Evolutionary conservation across 2,888 invertebrate genomes (phyloP).

Genomic region (Ptychoptera albimana): DNA sequence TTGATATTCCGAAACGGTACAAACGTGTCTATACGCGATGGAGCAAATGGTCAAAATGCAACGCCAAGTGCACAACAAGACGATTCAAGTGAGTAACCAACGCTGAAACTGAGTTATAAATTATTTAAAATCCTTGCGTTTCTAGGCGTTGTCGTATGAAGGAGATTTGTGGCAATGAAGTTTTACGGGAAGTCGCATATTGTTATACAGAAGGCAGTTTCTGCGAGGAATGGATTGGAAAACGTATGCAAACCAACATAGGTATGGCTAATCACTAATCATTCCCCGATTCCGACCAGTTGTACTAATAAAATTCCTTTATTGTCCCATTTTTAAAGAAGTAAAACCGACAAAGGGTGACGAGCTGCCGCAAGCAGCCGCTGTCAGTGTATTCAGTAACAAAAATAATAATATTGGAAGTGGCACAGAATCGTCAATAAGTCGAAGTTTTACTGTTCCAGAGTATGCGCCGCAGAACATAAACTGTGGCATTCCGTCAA

Average conservation of each 20-base stretch:
- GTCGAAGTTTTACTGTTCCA: too few relatives aligned
- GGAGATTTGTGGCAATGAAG: conserved; percentile 57
- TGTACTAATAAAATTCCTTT: not conserved
- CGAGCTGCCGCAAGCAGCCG: conserved; percentile 8
- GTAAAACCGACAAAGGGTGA: too few relatives aligned
- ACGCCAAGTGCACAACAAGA: conserved; percentile 60
- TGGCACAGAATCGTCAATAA: conserved; percentile 19
- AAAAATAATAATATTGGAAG: conserved; percentile 23
- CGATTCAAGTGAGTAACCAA: conserved; percentile 44
- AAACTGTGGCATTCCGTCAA: conserved; percentile 24
- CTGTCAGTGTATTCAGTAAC: conserved; percentile 19
- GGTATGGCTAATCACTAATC: too few relatives aligned
- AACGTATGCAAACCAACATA: conserved; percentile 22
- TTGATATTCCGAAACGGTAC: conserved; percentile 20
- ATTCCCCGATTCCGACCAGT: not conserved
- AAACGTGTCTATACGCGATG: conserved; percentile 51
- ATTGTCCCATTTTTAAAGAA: too few relatives aligned
- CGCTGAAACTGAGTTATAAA: not conserved
- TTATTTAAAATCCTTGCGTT: not conserved
- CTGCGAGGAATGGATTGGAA: conserved; percentile 55
- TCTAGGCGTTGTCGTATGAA: conserved; percentile 55
- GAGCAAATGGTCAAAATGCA: conserved; percentile 73
- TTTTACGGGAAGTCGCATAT: conserved; percentile 67
- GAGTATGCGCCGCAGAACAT: conserved; percentile 28
- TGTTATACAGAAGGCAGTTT: conserved; percentile 70